Conservation (phyloP, 2,797 vertebrate species). For the Typhlichthys eigenmanni region DNA sequence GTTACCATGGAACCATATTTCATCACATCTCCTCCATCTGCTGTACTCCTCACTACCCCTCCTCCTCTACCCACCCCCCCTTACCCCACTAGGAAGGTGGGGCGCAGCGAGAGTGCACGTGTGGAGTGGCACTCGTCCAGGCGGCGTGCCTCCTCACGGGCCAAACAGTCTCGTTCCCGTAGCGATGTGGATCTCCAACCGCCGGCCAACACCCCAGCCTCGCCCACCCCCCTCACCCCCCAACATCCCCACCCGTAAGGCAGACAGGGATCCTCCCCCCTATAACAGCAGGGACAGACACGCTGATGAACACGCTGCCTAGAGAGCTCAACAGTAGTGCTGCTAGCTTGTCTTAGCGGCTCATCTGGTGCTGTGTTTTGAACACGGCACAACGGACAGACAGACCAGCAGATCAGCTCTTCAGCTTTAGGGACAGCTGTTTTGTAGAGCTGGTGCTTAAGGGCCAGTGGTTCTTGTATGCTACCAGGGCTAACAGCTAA, state of each 20-base stretch:
- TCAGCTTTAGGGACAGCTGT: too few species aligned
- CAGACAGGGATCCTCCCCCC: constrained; percentile 47
- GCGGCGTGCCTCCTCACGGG: constrained; percentile 82
- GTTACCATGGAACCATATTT: not conserved
- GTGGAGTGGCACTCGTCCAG: constrained; percentile 86
- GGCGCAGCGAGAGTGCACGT: constrained; percentile 89
- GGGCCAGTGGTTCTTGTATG: too few species aligned
- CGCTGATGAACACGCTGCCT: not conserved
- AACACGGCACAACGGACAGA: too few species aligned
- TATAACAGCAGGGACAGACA: constrained; percentile 60
- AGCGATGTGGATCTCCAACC: constrained; percentile 92
- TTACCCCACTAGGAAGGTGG: constrained; percentile 78
- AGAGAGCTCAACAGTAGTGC: not conserved
- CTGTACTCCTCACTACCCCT: not conserved
- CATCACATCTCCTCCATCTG: not conserved
- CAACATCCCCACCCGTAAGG: constrained; percentile 75
- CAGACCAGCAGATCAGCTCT: too few species aligned
- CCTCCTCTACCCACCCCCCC: constrained; percentile 20
- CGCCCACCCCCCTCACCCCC: constrained; percentile 68
- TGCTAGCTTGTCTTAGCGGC: too few species aligned
- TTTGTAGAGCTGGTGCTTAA: too few species aligned
- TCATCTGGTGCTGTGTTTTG: too few species aligned
- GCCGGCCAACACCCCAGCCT: constrained; percentile 67
- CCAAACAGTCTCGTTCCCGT: constrained; percentile 89
- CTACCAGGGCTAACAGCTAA: too few species aligned